Evolutionary conservation across 2,797 vertebrate species (phyloP), one percentile per base, ranked within the genome.

Genomic region (Siniperca undulata): DNA sequence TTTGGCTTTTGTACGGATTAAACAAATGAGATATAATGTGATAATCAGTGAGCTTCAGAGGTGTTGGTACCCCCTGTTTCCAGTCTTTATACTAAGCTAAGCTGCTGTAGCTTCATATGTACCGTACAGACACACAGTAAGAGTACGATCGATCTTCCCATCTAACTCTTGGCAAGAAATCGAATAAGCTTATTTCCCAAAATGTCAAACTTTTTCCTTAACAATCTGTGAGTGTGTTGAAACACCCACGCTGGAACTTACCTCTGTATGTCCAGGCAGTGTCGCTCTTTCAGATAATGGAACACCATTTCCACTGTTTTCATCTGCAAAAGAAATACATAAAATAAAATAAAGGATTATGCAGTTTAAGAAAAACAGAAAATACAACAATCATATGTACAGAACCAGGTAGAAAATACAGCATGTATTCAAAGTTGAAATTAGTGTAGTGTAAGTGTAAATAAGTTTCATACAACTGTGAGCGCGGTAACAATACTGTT

Each of bases 241-340:
- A 69, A 77, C 22, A 59, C 7, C 27, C 20, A 58, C 3, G 42
- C 9, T 4, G 2, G 14, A 52, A 87, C 91, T 89, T 85, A 96
- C 96, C 81, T 96, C 94, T 50, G 74, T 71, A 27, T 93, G 75
- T 77, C 93, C 95, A 10, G 95, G 95, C 77, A 95, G 88, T 4
- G 71, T 53, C 5, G 56, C 58, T 74, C 75, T 84, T 10, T 94
- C 94, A n/a, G 92, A 88, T 59, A 81, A 73, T 8, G 91, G 88
- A 71, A 92, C 50, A 3, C 88, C 89, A 70, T 92, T 93, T 68
- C 93, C 95, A 72, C 90, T 91, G 60, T 84, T 93, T 78, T 95
- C 94, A 77, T 94, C 96, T 96, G 91, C 27, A 86, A 82, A 89
- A 82, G 5, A 89, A 81, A 88, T 16, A 83, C 44, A 66, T 20